phyloP scores from a whole-genome alignment of 1,140 invertebrate species.

The Neuroterus valhalla region DNA sequence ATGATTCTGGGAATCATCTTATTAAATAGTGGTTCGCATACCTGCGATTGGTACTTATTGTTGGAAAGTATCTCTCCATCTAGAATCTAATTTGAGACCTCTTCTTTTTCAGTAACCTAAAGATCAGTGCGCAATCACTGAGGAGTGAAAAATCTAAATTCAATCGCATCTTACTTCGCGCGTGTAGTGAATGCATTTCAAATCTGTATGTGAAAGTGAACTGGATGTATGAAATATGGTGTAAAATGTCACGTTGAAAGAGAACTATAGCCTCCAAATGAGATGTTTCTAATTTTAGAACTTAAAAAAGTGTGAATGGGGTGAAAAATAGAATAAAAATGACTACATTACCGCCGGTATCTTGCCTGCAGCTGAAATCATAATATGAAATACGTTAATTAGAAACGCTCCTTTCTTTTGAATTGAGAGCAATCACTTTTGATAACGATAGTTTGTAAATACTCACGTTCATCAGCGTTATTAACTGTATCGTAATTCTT shows the following conservation, averaged over 20 bases:
- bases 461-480: slow-evolving; percentile 61
- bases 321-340: slow-evolving; percentile 36
- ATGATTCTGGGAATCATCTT: too few species aligned
- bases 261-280: neutral
- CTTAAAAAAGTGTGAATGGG: neutral
- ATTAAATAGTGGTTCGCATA: too few species aligned
- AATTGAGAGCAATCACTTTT: slow-evolving; percentile 15
- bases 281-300: neutral
- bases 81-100: too few species aligned
- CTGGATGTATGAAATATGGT: neutral
- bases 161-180: too few species aligned
- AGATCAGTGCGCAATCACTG: too few species aligned
- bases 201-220: neutral
- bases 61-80: too few species aligned
- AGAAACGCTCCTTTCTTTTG: neutral
- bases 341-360: slow-evolving; percentile 74
- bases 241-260: neutral
- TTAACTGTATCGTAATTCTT: slow-evolving; percentile 71
- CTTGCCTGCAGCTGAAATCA: slow-evolving; percentile 69
- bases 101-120: too few species aligned
- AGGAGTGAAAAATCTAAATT: too few species aligned
- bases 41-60: too few species aligned
- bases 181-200: neutral
- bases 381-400: slow-evolving; percentile 13
- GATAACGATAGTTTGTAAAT: neutral